Conservation (phyloP, 2,797 vertebrate species). For the Melopsittacus undulatus region DNA sequence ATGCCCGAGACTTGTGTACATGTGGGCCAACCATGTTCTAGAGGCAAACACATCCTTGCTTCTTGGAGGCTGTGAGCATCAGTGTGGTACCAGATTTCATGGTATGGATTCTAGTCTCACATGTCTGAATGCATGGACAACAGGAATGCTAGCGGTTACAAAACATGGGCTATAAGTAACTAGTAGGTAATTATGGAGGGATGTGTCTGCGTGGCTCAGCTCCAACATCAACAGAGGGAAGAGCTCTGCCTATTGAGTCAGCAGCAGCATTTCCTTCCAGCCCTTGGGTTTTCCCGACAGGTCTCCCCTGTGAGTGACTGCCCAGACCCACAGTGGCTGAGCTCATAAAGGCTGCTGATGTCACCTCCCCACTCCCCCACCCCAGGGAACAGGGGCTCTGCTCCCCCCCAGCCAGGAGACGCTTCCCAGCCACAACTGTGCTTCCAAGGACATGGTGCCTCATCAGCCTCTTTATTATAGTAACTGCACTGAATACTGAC, state of each 20-base stretch:
- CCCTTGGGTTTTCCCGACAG: neutral
- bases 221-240: slow-evolving; percentile 55
- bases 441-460: neutral
- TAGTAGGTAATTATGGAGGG: slow-evolving; percentile 19
- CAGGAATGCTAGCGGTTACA: neutral
- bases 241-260: slow-evolving; percentile 63
- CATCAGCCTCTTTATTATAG: neutral
- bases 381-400: neutral
- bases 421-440: neutral
- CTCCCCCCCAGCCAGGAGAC: neutral
- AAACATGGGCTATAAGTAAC: neutral
- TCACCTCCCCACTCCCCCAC: neutral
- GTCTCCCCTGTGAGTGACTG: neutral
- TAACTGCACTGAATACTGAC: neutral
- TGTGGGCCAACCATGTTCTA: neutral
- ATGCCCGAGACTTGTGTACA: accelerated
- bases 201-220: slow-evolving; percentile 26
- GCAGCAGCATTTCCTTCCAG: slow-evolving; percentile 38
- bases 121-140: neutral
- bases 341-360: neutral
- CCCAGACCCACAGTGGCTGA: neutral
- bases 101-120: neutral
- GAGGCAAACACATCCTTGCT: neutral
- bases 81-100: neutral
- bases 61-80: neutral